Base-by-base conservation (phyloP, 2,888 invertebrate genomes). In the Actias luna region DNA sequence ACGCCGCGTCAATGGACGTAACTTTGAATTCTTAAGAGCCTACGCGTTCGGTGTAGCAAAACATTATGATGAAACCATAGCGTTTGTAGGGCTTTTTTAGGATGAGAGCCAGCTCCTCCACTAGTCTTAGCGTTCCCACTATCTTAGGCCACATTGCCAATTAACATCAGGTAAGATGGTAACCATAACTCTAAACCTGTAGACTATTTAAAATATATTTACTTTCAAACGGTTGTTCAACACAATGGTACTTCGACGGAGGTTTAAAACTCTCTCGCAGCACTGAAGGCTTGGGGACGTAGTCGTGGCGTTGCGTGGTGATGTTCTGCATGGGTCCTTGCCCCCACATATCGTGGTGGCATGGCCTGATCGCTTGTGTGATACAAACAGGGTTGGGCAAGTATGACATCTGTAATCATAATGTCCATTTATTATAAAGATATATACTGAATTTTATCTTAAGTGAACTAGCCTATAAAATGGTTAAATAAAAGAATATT, bases 221-320 rank as follows among this genome's bases (percentile, higher is more conserved):
- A 92, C 93, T 92, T 65, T 93, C 92, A 76, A 93, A 88, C 0
- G 93, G 93, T 39, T 80, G 78, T 60, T 90, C 89, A 0, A 89
- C 84, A 58, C 78, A 69, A 63, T 86, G 84, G 61, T 88, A 83
- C 72, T 88, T 88, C 0, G 82, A 69, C 0, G 93, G 79, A 0
- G 93, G 89, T 65, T 87, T 89, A 76, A 77, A 89, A 65, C 80
- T 87, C 60, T 86, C 87, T 0, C 93, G 81, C 60, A 90, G 80
- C 0, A 89, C 92, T 65, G 89, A 89, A 0, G 95, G 94, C 76
- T 95, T 95, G 0, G 94, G 94, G 50, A 95, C 95, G 77, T 94
- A 96, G 86, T 96, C 96, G 79, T 95, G 95, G 46, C 96, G 95
- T 70, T 96, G 95, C 0, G 96, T 96, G 0, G 96, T 96, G 66